Percentiles rank a stretch among this genome's conserved stretches.
Evolutionary conservation across 2,888 invertebrate species (phyloP).

Genomic region (Carcina quercana): DNA sequence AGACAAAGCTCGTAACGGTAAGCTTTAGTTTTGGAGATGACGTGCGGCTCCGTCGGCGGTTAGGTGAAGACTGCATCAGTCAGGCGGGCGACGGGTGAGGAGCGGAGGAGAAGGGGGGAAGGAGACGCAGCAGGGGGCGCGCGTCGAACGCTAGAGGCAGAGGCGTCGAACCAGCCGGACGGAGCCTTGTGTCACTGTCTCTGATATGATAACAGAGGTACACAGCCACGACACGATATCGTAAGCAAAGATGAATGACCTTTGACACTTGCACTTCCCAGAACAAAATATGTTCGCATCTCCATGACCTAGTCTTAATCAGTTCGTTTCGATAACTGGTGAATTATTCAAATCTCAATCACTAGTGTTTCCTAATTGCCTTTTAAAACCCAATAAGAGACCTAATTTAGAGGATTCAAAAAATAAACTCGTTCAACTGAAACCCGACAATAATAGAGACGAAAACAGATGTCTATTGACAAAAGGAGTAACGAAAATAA

Average conservation of each 20-base stretch:
- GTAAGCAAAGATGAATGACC: conserved; percentile 30
- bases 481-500: conserved; percentile 43
- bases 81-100: conserved; percentile 23
- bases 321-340: no score
- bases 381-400: no score
- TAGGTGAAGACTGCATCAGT: conserved; percentile 59
- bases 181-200: conserved; percentile 52
- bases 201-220: conserved; percentile 67
- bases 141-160: conserved; percentile 20
- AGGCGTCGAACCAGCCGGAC: conserved; percentile 51
- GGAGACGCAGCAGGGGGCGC: conserved; percentile 16
- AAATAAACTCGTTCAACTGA: conserved; percentile 26
- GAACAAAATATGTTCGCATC: no score
- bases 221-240: conserved; percentile 42
- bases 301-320: no score
- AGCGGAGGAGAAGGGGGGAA: conserved; percentile 3
- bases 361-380: no score
- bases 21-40: conserved; percentile 36
- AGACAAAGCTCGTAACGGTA: conserved; percentile 64
- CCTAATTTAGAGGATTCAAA: no score
- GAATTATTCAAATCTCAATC: no score
- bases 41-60: conserved; percentile 29
- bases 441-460: conserved; percentile 29
- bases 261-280: no score
- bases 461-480: conserved; percentile 50